Evolutionary conservation across 2,888 invertebrate species (phyloP).

Genomic region (Andrena flavipes): DNA sequence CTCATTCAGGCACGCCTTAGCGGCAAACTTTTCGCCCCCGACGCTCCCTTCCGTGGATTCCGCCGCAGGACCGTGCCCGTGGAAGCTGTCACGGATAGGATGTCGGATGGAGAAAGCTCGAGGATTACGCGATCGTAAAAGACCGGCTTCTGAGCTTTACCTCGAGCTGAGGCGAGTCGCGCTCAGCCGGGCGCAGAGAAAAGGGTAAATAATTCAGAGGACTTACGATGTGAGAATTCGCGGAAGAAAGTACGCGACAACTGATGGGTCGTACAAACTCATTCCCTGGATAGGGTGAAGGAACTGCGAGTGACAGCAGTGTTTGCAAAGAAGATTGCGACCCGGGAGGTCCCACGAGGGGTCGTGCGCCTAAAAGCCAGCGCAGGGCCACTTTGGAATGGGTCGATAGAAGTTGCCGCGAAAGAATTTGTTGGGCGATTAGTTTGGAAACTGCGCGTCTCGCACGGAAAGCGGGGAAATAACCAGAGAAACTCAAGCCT

Average conservation of each 20-base stretch:
- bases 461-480: not conserved
- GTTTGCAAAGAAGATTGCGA: not conserved
- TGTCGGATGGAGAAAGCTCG: conserved; percentile 54
- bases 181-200: not conserved
- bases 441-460: conserved; percentile 37
- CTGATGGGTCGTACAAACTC: not conserved
- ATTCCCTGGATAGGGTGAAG: not conserved
- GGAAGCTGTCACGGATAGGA: conserved; percentile 29
- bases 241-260: not conserved
- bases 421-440: conserved; percentile 37
- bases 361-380: not conserved
- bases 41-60: conserved; percentile 51
- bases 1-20: conserved; percentile 64
- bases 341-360: too few relatives aligned
- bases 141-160: conserved; percentile 23
- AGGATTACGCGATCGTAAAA: conserved; percentile 56
- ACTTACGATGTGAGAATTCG: not conserved
- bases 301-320: not conserved
- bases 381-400: not conserved
- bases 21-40: conserved; percentile 69
- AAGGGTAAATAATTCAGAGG: not conserved
- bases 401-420: conserved; percentile 15
- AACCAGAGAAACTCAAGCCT: conserved; percentile 28
- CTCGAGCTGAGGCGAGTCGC: too few relatives aligned
- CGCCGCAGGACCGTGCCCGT: conserved; percentile 24